Evolutionary conservation across 2,888 invertebrate genomes (phyloP).

Genomic region (Candidula unifasciata): DNA sequence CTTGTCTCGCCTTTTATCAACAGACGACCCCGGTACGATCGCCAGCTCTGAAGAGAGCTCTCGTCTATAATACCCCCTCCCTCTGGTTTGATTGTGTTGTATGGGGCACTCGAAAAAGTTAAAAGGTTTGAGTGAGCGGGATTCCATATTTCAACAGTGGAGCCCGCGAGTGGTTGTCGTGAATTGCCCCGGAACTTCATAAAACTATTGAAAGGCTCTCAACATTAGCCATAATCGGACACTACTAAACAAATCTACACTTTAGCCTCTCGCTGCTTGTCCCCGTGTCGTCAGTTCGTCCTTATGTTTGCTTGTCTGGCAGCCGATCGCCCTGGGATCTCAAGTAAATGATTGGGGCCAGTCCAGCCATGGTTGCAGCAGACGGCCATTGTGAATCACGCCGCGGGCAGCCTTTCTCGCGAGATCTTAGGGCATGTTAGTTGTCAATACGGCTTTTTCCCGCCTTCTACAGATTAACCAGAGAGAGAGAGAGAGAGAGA

Average conservation of each 20-base stretch:
- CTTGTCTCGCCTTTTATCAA: slow-evolving; percentile 12
- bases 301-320: slow-evolving; percentile 18
- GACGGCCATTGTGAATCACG: slow-evolving; percentile 4
- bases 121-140: slow-evolving; percentile 15
- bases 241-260: slow-evolving; percentile 7
- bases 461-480: too few species aligned
- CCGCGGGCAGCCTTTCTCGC: slow-evolving; percentile 6
- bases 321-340: neutral
- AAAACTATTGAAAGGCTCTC: neutral
- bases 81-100: slow-evolving; percentile 11
- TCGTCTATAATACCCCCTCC: slow-evolving; percentile 28
- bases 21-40: neutral
- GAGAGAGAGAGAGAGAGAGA: too few species aligned
- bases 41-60: neutral
- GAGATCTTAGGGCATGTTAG: neutral
- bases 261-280: neutral
- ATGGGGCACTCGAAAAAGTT: slow-evolving; percentile 29
- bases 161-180: neutral
- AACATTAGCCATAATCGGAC: neutral
- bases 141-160: neutral
- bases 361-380: neutral
- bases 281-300: neutral
- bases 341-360: slow-evolving; percentile 27
- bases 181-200: neutral
- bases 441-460: neutral